Conservation (phyloP, 2,113 vertebrate species). For the Amblyornis subalaris region DNA sequence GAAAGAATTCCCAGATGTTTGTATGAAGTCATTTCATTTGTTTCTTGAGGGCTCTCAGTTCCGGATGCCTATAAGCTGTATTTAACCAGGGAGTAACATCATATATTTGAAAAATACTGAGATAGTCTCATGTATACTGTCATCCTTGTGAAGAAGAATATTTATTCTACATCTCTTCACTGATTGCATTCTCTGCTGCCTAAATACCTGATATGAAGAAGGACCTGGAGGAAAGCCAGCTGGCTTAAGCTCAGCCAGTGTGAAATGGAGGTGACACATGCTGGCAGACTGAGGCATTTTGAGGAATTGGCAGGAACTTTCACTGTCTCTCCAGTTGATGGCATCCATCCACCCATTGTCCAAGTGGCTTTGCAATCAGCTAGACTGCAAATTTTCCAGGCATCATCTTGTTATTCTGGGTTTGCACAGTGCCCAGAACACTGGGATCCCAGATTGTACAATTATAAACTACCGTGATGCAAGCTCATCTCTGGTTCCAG, state of each 20-base stretch:
- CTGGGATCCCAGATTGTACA: background rate
- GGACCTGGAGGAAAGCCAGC: slow-evolving; percentile 6
- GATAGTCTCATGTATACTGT: background rate
- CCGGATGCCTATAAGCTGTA: background rate
- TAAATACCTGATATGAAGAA: background rate
- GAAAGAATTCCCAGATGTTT: background rate
- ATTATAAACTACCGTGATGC: background rate
- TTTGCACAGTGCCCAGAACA: background rate
- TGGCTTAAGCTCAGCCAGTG: background rate
- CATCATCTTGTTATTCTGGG: background rate
- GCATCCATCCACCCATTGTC: slow-evolving; percentile 3
- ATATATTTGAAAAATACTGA: background rate
- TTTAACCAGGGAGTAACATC: background rate
- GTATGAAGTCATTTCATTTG: background rate
- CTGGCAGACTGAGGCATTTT: slow-evolving; percentile 12
- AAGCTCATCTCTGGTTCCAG: background rate
- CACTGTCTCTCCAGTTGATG: background rate
- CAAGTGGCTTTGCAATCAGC: background rate
- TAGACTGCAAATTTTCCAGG: background rate
- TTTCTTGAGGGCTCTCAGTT: background rate
- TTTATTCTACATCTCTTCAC: background rate
- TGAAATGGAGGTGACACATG: background rate
- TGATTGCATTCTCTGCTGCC: background rate
- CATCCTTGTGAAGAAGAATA: background rate
- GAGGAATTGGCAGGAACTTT: slow-evolving; percentile 22